Percentiles rank a stretch among this genome's conserved stretches.
Conservation (phyloP, 2,797 vertebrate species). For the Enteromius paludinosus region DNA sequence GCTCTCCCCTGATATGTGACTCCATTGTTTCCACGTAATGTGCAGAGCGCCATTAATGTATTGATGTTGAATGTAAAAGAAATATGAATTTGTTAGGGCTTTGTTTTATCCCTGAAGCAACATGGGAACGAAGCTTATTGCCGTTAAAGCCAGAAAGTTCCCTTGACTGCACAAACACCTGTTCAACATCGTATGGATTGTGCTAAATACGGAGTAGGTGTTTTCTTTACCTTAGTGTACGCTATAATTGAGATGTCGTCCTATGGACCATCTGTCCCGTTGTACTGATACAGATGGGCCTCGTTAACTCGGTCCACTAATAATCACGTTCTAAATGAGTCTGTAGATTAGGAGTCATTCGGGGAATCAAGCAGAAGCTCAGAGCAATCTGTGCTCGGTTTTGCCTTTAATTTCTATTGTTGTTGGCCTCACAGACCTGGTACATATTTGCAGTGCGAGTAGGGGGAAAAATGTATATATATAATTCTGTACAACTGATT, state of each 20-base stretch:
- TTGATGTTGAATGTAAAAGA: constrained; percentile 4
- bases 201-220: constrained; percentile 51
- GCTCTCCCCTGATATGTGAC: constrained; percentile 3
- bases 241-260: constrained; percentile 61
- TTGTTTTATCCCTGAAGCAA: background rate
- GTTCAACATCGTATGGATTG: constrained; percentile 24
- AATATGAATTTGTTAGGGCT: constrained; percentile 17
- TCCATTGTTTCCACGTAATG: constrained; percentile 15
- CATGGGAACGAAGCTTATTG: constrained; percentile 24
- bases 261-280: constrained; percentile 74
- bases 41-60: background rate
- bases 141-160: constrained; percentile 12
- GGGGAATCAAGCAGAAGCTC: constrained; percentile 51
- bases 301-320: constrained; percentile 73
- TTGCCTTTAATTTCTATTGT: constrained; percentile 41
- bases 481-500: background rate
- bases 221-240: constrained; percentile 51
- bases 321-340: constrained; percentile 79
- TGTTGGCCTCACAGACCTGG: background rate
- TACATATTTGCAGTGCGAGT: background rate
- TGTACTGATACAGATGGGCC: constrained; percentile 72
- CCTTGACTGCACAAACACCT: constrained; percentile 28
- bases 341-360: constrained; percentile 52
- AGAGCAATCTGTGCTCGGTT: constrained; percentile 51
- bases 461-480: background rate